Percentiles rank a stretch among this genome's conserved stretches.
These are phyloP conservation scores for Sorex araneus DNA, from an alignment of 2,113 vertebrate species.

Conservation along the genomic window DNA sequence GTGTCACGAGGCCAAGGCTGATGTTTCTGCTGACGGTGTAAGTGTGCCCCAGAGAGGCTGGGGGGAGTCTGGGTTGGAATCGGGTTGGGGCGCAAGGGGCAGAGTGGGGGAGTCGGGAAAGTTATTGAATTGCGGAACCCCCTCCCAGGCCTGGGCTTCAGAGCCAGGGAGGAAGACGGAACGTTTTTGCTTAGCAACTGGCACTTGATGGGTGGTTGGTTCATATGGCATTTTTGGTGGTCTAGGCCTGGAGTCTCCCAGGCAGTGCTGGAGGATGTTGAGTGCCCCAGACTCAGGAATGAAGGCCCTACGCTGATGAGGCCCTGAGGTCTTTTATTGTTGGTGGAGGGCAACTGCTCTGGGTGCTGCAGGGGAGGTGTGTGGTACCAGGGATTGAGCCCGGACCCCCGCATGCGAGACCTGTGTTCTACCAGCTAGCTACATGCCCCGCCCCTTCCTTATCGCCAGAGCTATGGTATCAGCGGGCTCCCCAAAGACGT, in stretches of 20 bases:
- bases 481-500: background rate
- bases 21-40: constrained; percentile 36
- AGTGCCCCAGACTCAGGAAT: background rate
- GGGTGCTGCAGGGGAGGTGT: background rate
- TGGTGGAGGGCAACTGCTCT: background rate
- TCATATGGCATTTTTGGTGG: background rate
- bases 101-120: too few relatives aligned
- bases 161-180: background rate
- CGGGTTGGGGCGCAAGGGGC: too few relatives aligned
- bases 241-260: background rate
- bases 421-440: background rate
- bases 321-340: too few relatives aligned
- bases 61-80: too few relatives aligned
- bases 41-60: constrained; percentile 34
- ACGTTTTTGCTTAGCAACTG: too few relatives aligned
- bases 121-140: too few relatives aligned
- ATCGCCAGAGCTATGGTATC: background rate
- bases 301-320: background rate
- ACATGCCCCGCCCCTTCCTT: background rate
- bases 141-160: too few relatives aligned
- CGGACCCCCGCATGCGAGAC: too few relatives aligned
- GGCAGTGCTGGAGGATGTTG: background rate
- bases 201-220: too few relatives aligned
- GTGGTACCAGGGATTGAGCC: background rate
- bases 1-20: background rate